phyloP scores from a whole-genome alignment of 2,797 vertebrate genomes.

The Platyrinchus mystaceus region DNA sequence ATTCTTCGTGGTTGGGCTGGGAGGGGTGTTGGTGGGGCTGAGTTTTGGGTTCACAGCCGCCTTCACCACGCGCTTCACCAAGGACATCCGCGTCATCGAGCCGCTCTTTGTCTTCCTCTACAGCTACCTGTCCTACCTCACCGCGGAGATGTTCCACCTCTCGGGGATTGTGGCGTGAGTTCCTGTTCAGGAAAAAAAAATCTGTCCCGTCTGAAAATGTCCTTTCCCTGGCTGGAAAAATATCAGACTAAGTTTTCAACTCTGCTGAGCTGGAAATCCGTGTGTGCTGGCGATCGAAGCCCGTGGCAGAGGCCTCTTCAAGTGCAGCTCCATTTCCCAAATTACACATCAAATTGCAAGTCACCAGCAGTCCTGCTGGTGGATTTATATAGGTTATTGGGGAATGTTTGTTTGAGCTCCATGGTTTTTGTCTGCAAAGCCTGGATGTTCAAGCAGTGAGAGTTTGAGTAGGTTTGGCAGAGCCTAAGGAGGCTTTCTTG shows the following conservation, averaged over 20 bases:
- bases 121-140: constrained; percentile 87
- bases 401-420: background rate
- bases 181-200: background rate
- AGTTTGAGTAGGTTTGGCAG: background rate
- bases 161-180: constrained; percentile 86
- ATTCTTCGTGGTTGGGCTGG: constrained; percentile 82
- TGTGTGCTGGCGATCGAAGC: background rate
- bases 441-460: background rate
- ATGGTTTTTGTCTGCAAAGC: background rate
- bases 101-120: constrained; percentile 87
- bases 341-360: background rate
- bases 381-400: background rate
- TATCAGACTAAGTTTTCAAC: background rate
- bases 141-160: constrained; percentile 85
- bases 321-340: background rate
- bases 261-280: background rate
- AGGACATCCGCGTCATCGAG: constrained; percentile 83
- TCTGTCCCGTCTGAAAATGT: background rate
- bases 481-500: background rate
- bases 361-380: background rate
- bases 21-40: constrained; percentile 80
- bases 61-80: constrained; percentile 82
- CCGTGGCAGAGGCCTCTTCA: background rate
- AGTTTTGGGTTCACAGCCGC: constrained; percentile 79
- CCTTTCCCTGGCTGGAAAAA: background rate